A percentile compares a stretch with the other conserved stretches of the same genome.
phyloP scores from a whole-genome alignment of 2,113 vertebrate species.

The Progne subis region DNA sequence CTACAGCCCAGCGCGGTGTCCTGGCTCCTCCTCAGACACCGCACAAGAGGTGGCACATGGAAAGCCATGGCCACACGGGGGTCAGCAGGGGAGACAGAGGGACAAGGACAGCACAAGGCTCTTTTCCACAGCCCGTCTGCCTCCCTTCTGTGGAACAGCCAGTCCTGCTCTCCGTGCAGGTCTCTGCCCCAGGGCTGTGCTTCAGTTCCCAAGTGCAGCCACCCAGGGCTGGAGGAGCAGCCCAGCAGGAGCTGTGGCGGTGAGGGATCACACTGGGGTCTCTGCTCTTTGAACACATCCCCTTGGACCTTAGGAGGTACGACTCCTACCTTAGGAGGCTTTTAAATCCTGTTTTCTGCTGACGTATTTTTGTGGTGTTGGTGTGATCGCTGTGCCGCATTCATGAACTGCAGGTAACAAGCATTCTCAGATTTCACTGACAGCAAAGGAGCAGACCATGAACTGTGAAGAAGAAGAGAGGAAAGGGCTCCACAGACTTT shows the following conservation, averaged over 20 bases:
- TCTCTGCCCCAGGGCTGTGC: background rate
- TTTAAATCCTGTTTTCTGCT: background rate
- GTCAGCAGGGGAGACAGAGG: accelerated
- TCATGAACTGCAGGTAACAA: background rate
- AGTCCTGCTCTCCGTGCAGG: accelerated
- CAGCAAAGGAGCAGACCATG: background rate
- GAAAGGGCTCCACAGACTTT: background rate
- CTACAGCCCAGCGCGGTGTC: background rate
- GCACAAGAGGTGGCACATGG: accelerated
- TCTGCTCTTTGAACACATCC: background rate
- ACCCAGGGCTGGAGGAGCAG: background rate
- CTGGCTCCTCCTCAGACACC: background rate
- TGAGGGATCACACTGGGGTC: background rate
- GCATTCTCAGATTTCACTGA: background rate
- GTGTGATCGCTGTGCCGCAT: background rate
- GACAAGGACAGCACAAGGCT: background rate
- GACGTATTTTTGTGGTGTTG: background rate
- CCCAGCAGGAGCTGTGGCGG: background rate
- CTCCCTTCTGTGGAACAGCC: background rate
- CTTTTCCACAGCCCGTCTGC: background rate
- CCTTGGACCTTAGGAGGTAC: background rate
- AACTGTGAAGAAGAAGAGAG: background rate
- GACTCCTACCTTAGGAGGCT: background rate
- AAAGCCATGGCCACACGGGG: background rate
- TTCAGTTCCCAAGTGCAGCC: background rate